These are phyloP conservation scores for Asbolus verrucosus DNA, from an alignment of 1,140 invertebrate species.

Conservation along the genomic window DNA sequence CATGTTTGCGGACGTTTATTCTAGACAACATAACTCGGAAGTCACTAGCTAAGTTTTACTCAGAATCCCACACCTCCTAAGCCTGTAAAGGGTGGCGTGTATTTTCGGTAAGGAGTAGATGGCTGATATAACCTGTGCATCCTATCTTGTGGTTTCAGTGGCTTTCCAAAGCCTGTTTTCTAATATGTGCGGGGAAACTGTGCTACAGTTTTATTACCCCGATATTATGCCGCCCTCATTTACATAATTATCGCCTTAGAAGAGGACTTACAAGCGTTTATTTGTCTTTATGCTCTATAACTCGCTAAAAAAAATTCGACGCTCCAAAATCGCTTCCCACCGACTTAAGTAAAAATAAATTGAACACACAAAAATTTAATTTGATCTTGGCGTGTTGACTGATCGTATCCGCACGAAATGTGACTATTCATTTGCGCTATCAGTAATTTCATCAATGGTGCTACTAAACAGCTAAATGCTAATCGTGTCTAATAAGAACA, in stretches of 20 bases:
- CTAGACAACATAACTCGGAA: conserved; percentile 18
- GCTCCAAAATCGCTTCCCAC: no score
- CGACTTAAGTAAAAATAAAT: no score
- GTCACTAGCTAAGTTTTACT: conserved; percentile 14
- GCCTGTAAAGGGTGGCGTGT: conserved; percentile 6
- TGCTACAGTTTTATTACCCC: conserved; percentile 12
- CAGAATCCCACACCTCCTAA: conserved; percentile 30
- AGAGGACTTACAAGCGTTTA: no score
- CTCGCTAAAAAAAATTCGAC: no score
- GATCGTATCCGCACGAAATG: conserved; percentile 10
- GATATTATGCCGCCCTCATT: conserved; percentile 6
- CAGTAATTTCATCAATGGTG: conserved; percentile 16
- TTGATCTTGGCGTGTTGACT: conserved; percentile 4
- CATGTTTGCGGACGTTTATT: conserved; percentile 33
- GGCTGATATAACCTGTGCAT: conserved; percentile 29
- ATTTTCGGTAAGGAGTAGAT: conserved; percentile 11
- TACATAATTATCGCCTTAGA: conserved; percentile 19
- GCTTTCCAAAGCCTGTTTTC: conserved; percentile 24
- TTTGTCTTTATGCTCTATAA: no score
- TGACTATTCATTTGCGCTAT: conserved; percentile 15
- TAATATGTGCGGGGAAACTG: conserved; percentile 22
- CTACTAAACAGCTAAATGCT: conserved; percentile 6
- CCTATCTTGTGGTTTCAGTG: conserved; percentile 35
- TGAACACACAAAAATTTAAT: conserved; percentile 25
- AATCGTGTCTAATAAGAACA: neutral